Conservation (phyloP, 2,113 vertebrate species). For the Etheostoma spectabile region DNA sequence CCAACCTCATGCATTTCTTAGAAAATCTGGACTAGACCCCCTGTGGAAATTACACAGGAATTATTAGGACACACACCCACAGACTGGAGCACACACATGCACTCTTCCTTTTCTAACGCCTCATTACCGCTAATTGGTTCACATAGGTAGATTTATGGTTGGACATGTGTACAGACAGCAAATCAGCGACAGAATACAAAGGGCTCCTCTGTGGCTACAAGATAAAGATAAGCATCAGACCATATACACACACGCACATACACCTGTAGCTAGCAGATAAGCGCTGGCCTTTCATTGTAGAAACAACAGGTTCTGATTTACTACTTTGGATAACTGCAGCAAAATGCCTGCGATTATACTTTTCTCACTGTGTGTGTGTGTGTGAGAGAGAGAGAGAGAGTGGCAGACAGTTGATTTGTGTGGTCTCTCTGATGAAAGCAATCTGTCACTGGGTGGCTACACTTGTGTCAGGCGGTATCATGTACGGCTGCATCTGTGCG, state of each 20-base stretch:
- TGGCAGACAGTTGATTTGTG: conserved; percentile 69
- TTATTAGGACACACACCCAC: conserved; percentile 48
- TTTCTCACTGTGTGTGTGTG: conserved; percentile 14
- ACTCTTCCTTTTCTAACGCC: conserved; percentile 51
- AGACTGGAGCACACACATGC: conserved; percentile 8
- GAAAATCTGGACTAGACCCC: conserved; percentile 47
- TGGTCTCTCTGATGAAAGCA: conserved; percentile 69
- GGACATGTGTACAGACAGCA: conserved; percentile 65
- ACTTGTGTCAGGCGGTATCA: conserved; percentile 67
- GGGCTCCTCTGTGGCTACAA: conserved; percentile 65
- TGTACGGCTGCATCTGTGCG: conserved; percentile 63
- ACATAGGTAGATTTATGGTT: conserved; percentile 73
- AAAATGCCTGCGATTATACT: conserved; percentile 73
- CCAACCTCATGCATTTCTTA: conserved; percentile 47
- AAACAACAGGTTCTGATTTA: conserved; percentile 85
- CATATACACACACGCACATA: conserved; percentile 50
- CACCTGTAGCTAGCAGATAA: conserved; percentile 81
- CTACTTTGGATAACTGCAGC: conserved; percentile 79
- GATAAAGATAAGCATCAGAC: conserved; percentile 75
- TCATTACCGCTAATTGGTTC: conserved; percentile 69
- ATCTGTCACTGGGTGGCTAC: conserved; percentile 68
- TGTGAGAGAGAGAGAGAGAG: conserved; percentile 6
- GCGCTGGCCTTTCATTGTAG: conserved; percentile 64
- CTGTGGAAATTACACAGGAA: conserved; percentile 53
- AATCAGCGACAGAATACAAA: conserved; percentile 71